Conservation (phyloP, 1,140 invertebrate species). For the Oedothorax gibbosus region DNA sequence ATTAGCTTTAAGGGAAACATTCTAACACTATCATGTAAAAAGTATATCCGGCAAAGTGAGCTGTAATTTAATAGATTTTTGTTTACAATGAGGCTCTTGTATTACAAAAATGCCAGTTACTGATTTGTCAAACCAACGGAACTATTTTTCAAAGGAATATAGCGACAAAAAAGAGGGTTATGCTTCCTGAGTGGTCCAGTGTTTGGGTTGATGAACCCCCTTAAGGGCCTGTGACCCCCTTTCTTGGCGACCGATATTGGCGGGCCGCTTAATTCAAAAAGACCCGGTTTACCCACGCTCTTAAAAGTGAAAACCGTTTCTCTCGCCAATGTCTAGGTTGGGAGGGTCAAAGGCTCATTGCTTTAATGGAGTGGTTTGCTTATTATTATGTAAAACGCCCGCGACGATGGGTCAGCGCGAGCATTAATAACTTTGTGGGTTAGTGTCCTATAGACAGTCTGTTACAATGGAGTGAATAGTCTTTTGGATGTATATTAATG, state of each 20-base stretch:
- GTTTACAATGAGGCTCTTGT: no score
- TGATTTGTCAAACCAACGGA: background rate
- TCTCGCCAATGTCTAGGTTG: slow-evolving; percentile 39
- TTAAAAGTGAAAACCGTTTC: slow-evolving; percentile 28
- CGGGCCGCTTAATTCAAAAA: background rate
- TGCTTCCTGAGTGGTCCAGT: slow-evolving; percentile 15
- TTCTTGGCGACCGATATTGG: slow-evolving; percentile 29
- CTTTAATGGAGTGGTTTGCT: no score
- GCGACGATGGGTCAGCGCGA: no score
- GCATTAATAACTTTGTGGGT: no score
- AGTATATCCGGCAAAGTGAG: no score
- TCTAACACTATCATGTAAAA: no score
- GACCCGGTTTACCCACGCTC: slow-evolving; percentile 18
- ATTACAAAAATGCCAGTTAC: background rate
- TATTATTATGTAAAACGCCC: no score
- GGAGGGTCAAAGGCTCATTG: background rate
- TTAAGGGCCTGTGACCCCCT: slow-evolving; percentile 30
- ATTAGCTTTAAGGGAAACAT: no score
- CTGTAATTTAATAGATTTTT: no score
- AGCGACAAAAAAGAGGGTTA: slow-evolving; percentile 10
- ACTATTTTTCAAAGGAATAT: background rate
- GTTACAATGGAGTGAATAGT: no score
- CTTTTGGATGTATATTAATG: no score
- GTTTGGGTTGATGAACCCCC: slow-evolving; percentile 30
- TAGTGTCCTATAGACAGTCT: no score